Conservation (phyloP, 2,113 vertebrate genomes). For the Gorsachius goisagi region DNA sequence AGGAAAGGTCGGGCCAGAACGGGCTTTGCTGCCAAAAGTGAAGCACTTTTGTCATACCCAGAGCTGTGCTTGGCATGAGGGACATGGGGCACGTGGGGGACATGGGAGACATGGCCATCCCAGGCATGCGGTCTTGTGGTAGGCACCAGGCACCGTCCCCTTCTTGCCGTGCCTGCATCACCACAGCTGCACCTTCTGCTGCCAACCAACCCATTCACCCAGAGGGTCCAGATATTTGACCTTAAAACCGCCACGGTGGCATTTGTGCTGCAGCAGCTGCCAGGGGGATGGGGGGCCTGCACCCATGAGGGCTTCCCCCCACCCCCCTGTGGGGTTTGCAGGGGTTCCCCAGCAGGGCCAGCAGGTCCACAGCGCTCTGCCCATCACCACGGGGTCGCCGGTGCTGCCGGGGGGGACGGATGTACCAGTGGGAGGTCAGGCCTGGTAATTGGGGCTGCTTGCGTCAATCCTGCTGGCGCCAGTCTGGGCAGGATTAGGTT, state of each 20-base stretch:
- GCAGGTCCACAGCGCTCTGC: background rate
- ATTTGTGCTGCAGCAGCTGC: background rate
- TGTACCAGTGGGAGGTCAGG: accelerated
- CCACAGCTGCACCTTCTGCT: background rate
- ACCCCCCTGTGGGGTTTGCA: accelerated
- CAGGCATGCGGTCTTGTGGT: background rate
- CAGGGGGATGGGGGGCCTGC: accelerated
- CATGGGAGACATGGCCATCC: background rate
- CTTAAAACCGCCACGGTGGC: accelerated
- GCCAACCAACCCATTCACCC: background rate
- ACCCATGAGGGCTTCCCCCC: accelerated
- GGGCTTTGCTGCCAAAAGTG: background rate
- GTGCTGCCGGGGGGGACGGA: background rate
- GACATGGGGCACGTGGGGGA: background rate
- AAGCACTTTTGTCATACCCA: background rate
- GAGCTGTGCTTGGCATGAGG: background rate
- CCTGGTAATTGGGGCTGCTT: accelerated
- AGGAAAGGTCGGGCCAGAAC: background rate
- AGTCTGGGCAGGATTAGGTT: background rate
- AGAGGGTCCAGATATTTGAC: too few relatives aligned
- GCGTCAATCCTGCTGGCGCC: background rate
- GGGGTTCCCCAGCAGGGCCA: background rate
- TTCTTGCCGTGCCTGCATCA: accelerated
- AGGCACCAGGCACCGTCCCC: background rate
- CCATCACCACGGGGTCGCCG: accelerated